phyloP scores from a whole-genome alignment of 2,113 vertebrate species.

The human region DNA sequence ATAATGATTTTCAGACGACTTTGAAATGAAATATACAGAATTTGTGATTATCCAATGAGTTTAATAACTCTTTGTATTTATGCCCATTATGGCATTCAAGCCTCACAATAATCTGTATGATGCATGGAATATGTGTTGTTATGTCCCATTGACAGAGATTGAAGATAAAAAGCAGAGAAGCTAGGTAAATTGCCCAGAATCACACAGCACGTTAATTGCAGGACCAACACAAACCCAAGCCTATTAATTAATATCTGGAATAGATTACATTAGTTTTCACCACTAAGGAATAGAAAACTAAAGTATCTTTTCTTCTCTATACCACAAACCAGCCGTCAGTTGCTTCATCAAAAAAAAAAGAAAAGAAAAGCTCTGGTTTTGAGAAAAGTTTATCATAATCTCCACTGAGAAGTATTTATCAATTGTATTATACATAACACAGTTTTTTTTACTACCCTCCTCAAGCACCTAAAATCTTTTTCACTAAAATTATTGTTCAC shows the following conservation, averaged over 20 bases:
- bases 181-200: not conserved
- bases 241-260: not conserved
- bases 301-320: not conserved
- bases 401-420: slow-evolving; percentile 14
- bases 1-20: not conserved
- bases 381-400: not conserved
- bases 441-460: not conserved
- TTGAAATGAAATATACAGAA: slow-evolving; percentile 17
- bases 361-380: not conserved
- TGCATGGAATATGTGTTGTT: not conserved
- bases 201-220: not conserved
- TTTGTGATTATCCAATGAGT: not conserved
- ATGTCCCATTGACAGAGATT: not conserved
- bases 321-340: not conserved
- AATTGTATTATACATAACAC: not conserved
- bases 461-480: not conserved
- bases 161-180: not conserved
- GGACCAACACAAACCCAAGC: not conserved
- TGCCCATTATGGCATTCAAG: not conserved
- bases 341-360: not conserved
- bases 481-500: not conserved
- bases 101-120: not conserved
- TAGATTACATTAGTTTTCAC: not conserved
- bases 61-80: not conserved
- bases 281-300: not conserved